phyloP scores from a whole-genome alignment of 2,888 invertebrate species.

The Cetonia aurata region DNA sequence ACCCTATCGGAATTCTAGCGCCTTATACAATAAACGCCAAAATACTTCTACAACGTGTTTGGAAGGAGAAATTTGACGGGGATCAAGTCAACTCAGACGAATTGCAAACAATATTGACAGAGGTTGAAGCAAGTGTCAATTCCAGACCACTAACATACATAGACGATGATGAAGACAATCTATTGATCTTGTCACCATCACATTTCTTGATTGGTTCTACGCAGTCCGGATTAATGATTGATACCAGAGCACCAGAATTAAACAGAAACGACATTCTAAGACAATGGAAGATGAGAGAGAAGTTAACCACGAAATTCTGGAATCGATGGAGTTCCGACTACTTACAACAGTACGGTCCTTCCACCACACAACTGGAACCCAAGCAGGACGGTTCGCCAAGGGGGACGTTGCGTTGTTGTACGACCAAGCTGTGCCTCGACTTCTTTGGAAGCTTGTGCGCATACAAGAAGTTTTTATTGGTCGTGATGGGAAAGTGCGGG shows the following conservation, averaged over 20 bases:
- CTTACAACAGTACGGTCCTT: slow-evolving; percentile 1
- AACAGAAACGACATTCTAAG: neutral
- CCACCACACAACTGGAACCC: neutral
- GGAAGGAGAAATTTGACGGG: too few species aligned
- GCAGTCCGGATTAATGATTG: neutral
- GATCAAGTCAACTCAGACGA: neutral
- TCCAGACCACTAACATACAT: slow-evolving; percentile 9
- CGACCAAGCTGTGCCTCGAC: neutral
- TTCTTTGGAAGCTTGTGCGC: neutral
- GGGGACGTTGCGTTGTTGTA: neutral
- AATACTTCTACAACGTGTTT: too few species aligned
- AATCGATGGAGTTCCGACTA: neutral
- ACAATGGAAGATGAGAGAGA: neutral
- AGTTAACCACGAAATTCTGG: neutral
- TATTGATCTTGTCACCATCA: neutral
- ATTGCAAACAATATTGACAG: neutral
- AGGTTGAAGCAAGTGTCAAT: slow-evolving; percentile 12
- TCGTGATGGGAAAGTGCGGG: neutral
- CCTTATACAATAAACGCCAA: too few species aligned
- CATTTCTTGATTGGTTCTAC: neutral
- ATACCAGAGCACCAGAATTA: neutral
- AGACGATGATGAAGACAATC: neutral
- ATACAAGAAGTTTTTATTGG: neutral
- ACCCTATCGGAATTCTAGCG: too few species aligned
- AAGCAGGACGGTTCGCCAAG: neutral